Base-by-base conservation (phyloP, 2,888 invertebrate genomes). In the Exocentrus adspersus region DNA sequence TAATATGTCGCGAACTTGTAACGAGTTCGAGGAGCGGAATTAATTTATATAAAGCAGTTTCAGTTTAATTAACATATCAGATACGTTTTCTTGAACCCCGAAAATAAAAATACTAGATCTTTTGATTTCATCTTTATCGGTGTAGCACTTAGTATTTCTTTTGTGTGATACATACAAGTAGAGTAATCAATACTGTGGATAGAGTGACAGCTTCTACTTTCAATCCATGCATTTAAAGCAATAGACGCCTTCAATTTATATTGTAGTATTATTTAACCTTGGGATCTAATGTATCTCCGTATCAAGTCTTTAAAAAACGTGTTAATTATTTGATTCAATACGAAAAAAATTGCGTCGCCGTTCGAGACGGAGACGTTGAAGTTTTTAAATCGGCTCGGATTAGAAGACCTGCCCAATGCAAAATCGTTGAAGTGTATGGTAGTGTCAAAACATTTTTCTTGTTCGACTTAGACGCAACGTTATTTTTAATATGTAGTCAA, bases 241-340 rank as follows among this genome's bases (percentile, higher is more conserved):
- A 9, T 14, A 14, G 14, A 37, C 12, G 12, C 7, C 28, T 5
- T 5, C 7, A n/a, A 16, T 48, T 48, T 16, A 48, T 48, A 28
- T 20, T 2, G 4, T n/a, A n/a, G 19, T 20, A 37, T 12, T 12
- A 12, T 14, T 14, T 48, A 24, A 28, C 48, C 28, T 48, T 48
- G 48, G 17, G 10, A 28, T 28, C 28, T 28, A 48, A 48, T 48
- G 14, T 48, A n/a, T n/a, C n/a, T n/a, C n/a, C n/a, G n/a, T 20
- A 17, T 28, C 48, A 12, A n/a, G n/a, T n/a, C n/a, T n/a, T n/a
- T 28, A 28, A 17, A 28, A 48, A 48, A 20, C 10, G n/a, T 24
- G 28, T 48, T 48, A 48, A 48, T 48, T 48, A 48, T 28, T 16
- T 28, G 9, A 10, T 5, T 37, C 5, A 12, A 37, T 7, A n/a